A percentile compares a stretch with the other conserved stretches of the same genome.
Evolutionary conservation across 2,888 invertebrate genomes (phyloP).

Genomic region (Onchidella celtica): DNA sequence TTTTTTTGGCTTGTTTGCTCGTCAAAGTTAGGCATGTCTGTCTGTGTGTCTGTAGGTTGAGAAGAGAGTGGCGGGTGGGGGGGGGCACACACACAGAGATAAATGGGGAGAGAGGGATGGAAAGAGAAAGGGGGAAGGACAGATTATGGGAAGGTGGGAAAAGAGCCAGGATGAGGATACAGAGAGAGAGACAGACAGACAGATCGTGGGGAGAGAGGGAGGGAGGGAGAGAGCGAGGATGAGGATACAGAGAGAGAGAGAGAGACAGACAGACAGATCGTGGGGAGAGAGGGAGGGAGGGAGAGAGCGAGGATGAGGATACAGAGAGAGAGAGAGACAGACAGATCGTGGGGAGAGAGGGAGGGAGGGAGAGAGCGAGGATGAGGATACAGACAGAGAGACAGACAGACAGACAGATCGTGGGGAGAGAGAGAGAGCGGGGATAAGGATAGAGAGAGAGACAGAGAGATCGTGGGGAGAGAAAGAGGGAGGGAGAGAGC

Average conservation of each 20-base stretch:
- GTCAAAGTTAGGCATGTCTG: too few relatives aligned
- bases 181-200: background rate
- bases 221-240: background rate
- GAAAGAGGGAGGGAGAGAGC: background rate
- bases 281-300: background rate
- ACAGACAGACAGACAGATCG: background rate
- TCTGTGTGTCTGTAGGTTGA: too few relatives aligned
- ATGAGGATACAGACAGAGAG: background rate
- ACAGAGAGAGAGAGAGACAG: conserved; percentile 15
- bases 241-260: conserved; percentile 5
- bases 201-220: background rate
- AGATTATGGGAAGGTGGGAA: too few relatives aligned
- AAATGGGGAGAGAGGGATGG: too few relatives aligned
- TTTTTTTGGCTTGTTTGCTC: too few relatives aligned
- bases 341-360: background rate
- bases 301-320: too few relatives aligned
- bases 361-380: background rate
- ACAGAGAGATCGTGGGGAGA: background rate
- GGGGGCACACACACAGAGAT: too few relatives aligned
- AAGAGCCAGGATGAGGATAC: too few relatives aligned
- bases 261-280: background rate
- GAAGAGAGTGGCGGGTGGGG: too few relatives aligned
- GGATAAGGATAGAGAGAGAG: background rate
- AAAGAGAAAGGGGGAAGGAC: too few relatives aligned
- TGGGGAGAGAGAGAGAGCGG: background rate